Evolutionary conservation across 2,113 vertebrate genomes (phyloP).

Genomic region (Microcebus jonahi): DNA sequence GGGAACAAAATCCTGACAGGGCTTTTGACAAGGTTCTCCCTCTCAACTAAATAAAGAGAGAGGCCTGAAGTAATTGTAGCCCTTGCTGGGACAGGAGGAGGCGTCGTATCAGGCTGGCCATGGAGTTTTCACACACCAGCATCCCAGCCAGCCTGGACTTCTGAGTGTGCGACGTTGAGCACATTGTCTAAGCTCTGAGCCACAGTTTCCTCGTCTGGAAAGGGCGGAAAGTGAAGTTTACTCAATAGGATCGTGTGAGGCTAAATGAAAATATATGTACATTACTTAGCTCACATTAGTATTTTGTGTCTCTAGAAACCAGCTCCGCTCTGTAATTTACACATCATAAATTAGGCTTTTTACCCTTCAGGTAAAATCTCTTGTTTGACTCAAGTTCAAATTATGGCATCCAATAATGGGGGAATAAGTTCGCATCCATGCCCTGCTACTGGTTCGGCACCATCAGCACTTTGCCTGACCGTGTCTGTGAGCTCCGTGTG

Average conservation of each 20-base stretch:
- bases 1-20: not conserved
- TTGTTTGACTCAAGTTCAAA: not conserved
- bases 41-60: not conserved
- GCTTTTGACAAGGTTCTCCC: not conserved
- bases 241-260: not conserved
- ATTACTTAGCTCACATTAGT: not conserved
- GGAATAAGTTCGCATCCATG: not conserved
- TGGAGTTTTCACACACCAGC: not conserved
- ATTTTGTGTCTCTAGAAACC: not conserved
- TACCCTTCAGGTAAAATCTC: not conserved
- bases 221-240: not conserved
- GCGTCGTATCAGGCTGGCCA: rapidly evolving
- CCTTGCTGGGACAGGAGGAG: not conserved
- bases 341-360: not conserved
- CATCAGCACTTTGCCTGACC: not conserved
- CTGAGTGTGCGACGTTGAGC: rapidly evolving
- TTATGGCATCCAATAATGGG: not conserved
- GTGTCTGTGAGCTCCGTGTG: not conserved
- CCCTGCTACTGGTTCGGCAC: not conserved
- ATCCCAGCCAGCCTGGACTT: not conserved
- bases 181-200: not conserved
- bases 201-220: not conserved
- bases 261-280: not conserved
- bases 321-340: not conserved
- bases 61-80: not conserved